Conservation (phyloP, 2,797 vertebrate species). For the Perodicticus potto region DNA sequence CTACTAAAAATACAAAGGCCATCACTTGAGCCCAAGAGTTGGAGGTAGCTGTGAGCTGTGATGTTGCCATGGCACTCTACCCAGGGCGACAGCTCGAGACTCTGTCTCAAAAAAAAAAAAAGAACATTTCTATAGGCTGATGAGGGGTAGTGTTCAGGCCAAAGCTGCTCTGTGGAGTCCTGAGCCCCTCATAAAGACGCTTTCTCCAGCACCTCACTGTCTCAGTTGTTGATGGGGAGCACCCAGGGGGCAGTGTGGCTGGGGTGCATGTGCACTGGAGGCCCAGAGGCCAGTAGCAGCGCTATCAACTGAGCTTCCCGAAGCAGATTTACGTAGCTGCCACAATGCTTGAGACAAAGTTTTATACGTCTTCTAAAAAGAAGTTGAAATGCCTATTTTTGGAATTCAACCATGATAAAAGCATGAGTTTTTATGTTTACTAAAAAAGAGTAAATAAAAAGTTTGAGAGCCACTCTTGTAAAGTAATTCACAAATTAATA, state of each 20-base stretch:
- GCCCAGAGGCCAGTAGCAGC: not conserved
- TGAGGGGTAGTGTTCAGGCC: not conserved
- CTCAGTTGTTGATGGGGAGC: not conserved
- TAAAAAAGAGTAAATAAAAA: not conserved
- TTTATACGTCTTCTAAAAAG: not conserved
- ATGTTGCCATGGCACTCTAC: too few species aligned
- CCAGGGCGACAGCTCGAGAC: too few species aligned
- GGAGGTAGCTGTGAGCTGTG: too few species aligned
- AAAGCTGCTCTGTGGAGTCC: not conserved
- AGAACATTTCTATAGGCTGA: too few species aligned
- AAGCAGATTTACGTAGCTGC: not conserved
- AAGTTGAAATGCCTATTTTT: constrained; percentile 5
- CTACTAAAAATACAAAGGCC: too few species aligned
- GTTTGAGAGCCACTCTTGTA: not conserved
- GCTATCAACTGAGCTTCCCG: not conserved
- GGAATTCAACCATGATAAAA: constrained; percentile 49
- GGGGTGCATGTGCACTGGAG: not conserved
- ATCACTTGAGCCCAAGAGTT: too few species aligned
- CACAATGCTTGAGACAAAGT: not conserved
- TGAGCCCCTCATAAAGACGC: not conserved
- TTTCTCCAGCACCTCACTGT: not conserved
- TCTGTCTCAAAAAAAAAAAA: too few species aligned
- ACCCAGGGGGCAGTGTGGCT: not conserved
- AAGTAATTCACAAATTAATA: constrained; percentile 39
- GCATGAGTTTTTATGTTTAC: not conserved